Percentiles rank a stretch among this genome's conserved stretches.
Conservation (phyloP, 2,888 invertebrate genomes). For the Leucophenga maculata region DNA sequence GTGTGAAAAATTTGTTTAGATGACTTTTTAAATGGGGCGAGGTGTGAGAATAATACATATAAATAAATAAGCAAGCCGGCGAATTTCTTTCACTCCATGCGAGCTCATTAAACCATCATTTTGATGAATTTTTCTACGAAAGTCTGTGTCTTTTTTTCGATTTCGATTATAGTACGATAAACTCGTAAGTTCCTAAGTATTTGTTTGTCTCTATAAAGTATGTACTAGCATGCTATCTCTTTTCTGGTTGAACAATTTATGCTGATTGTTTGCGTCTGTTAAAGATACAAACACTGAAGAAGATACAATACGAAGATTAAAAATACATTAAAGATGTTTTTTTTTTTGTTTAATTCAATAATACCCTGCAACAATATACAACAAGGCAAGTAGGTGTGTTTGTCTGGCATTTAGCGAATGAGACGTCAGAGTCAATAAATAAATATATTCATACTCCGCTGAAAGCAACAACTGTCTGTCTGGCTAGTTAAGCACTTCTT, state of each 20-base stretch:
- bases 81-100: constrained; percentile 29
- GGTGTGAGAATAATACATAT: constrained; percentile 52
- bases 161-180: not conserved
- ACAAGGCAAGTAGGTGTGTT: too few species aligned
- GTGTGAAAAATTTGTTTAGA: not conserved
- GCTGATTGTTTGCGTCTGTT: constrained; percentile 14
- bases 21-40: constrained; percentile 29
- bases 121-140: constrained; percentile 50
- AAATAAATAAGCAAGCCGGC: constrained; percentile 23
- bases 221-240: constrained; percentile 14
- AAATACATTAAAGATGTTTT: too few species aligned
- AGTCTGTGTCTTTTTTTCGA: not conserved
- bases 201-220: constrained; percentile 19
- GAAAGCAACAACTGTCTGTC: too few species aligned
- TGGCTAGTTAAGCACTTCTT: too few species aligned
- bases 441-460: too few species aligned
- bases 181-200: not conserved
- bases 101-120: constrained; percentile 64
- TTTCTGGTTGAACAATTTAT: constrained; percentile 45
- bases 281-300: not conserved
- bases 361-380: not conserved
- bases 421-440: too few species aligned
- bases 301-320: too few species aligned
- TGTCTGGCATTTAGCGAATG: too few species aligned
- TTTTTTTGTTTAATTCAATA: too few species aligned